Percentiles rank a stretch among this genome's conserved stretches.
Evolutionary conservation across 2,113 vertebrate genomes (phyloP).

Genomic region (Pterocles orientalis): DNA sequence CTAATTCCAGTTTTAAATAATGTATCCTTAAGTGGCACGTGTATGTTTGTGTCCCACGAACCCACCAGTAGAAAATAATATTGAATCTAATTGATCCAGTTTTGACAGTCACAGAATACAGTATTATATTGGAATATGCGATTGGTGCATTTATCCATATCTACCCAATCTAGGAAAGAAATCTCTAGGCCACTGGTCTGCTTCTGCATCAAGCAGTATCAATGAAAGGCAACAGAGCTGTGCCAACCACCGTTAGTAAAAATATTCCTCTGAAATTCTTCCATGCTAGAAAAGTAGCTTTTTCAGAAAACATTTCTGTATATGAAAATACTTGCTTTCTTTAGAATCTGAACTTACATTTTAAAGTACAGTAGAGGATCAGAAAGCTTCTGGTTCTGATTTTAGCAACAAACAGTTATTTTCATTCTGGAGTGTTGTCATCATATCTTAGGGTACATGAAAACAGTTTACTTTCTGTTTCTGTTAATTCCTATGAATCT

Average conservation of each 20-base stretch:
- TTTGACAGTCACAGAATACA: neutral
- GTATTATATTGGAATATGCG: neutral
- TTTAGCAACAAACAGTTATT: neutral
- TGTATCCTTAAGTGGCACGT: neutral
- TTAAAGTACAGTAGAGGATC: neutral
- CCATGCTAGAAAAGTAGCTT: neutral
- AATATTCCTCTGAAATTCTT: neutral
- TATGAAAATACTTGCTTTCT: neutral
- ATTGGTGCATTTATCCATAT: neutral
- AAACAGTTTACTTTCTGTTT: neutral
- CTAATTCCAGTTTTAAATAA: slow-evolving; percentile 41
- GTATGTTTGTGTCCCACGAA: neutral
- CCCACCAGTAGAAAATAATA: neutral
- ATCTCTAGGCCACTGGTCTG: neutral
- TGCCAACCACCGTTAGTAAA: neutral
- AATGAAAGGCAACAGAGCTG: neutral
- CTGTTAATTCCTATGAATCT: neutral
- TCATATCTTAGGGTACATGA: neutral
- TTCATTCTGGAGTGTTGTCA: neutral
- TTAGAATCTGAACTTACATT: neutral
- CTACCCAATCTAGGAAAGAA: neutral
- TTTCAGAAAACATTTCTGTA: neutral
- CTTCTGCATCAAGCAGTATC: neutral
- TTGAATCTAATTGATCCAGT: neutral
- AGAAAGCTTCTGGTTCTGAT: neutral